These are phyloP conservation scores for Rhopalosiphum padi DNA, from an alignment of 1,140 invertebrate genomes.

Conservation along the genomic window DNA sequence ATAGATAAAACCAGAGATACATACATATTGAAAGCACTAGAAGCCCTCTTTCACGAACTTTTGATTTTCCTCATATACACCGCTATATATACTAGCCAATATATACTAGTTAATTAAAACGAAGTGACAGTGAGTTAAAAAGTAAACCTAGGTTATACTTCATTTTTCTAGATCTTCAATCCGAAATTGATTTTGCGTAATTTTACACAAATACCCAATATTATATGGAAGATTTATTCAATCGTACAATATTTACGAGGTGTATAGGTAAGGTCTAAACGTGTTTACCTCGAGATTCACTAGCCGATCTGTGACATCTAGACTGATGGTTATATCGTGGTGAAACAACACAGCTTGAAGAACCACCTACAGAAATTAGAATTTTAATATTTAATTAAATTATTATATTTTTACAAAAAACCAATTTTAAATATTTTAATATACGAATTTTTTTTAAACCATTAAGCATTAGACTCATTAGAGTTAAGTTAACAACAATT, in stretches of 20 bases:
- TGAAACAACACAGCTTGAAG: slow-evolving; percentile 52
- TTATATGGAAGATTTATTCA: neutral
- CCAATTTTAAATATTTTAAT: neutral
- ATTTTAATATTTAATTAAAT: neutral
- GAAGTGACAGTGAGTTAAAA: neutral
- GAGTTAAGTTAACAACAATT: neutral
- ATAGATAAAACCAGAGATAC: neutral
- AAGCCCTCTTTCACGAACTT: neutral
- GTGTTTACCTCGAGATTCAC: slow-evolving; percentile 51
- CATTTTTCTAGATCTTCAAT: slow-evolving; percentile 28
- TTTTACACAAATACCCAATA: neutral
- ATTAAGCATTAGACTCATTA: neutral
- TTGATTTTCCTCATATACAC: slow-evolving; percentile 16
- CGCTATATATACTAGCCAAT: neutral
- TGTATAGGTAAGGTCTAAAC: neutral
- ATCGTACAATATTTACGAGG: neutral
- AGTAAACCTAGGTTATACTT: slow-evolving; percentile 18
- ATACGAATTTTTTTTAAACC: neutral
- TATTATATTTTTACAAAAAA: no score
- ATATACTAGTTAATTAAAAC: neutral
- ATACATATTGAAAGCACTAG: neutral
- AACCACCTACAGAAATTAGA: neutral
- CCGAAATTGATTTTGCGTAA: neutral
- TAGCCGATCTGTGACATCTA: slow-evolving; percentile 41
- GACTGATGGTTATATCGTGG: slow-evolving; percentile 47